Conservation (phyloP, 2,888 invertebrate genomes). For the Nemotelus nigrinus region DNA sequence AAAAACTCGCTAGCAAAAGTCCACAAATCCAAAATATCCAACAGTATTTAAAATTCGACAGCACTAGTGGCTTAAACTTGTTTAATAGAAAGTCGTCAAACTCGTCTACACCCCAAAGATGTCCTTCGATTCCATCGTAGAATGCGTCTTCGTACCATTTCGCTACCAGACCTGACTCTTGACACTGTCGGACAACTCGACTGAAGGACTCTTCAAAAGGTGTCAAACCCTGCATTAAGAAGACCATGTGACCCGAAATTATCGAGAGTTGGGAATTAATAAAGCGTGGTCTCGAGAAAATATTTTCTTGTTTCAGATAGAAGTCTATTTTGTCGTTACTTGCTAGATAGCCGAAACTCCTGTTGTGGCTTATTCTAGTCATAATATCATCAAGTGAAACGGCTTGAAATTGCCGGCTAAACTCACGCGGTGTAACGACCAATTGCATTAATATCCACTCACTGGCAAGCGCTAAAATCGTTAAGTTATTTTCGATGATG, state of each 20-base stretch:
- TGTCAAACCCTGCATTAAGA: not conserved
- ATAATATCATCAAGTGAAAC: not conserved
- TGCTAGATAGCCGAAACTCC: not conserved
- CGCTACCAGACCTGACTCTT: not conserved
- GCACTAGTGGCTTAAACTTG: not conserved
- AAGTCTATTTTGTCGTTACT: not conserved
- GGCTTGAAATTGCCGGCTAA: not conserved
- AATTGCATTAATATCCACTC: not conserved
- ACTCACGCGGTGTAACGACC: not conserved
- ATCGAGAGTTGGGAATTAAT: not conserved
- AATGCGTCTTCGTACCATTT: conserved; percentile 13
- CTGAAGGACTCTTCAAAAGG: conserved; percentile 11
- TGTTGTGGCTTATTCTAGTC: not conserved
- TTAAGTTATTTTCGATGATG: not conserved
- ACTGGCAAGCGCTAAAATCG: not conserved
- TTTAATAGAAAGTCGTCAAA: not conserved
- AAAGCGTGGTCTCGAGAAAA: not conserved
- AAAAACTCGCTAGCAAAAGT: too few species aligned
- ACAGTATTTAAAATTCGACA: conserved; percentile 1
- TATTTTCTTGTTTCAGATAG: not conserved
- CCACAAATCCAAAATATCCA: conserved; percentile 12
- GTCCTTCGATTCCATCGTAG: not conserved
- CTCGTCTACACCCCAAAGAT: too few species aligned
- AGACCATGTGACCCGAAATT: not conserved
- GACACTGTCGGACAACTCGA: conserved; percentile 15